Evolutionary conservation across 2,797 vertebrate genomes (phyloP).

Genomic region (Eurystomus glaucurus): DNA sequence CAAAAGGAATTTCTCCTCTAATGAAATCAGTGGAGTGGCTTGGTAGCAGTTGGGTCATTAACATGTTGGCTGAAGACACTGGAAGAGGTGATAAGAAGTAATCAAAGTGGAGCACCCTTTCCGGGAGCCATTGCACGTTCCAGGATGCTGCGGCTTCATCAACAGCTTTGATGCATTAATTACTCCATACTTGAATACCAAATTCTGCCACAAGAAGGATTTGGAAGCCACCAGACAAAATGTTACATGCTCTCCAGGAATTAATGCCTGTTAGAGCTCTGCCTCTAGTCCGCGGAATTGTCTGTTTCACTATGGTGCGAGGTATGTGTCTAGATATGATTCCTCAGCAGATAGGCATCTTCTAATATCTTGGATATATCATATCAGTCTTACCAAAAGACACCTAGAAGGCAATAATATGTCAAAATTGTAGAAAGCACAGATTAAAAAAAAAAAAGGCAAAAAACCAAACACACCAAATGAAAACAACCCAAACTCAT

Average conservation of each 20-base stretch:
- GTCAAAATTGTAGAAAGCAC: not conserved
- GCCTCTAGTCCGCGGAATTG: not conserved
- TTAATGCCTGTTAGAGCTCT: not conserved
- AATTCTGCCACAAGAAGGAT: not conserved
- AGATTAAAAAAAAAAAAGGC: not conserved
- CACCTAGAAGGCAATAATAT: not conserved
- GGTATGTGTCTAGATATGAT: not conserved
- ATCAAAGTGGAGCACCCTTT: not conserved
- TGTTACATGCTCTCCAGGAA: not conserved
- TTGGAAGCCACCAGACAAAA: not conserved
- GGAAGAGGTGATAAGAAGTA: not conserved
- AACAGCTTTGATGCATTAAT: not conserved
- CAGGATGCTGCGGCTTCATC: not conserved
- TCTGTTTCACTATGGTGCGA: not conserved
- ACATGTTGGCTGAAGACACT: not conserved
- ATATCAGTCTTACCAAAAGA: not conserved
- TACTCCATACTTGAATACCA: not conserved
- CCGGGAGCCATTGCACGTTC: not conserved
- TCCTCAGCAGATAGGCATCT: not conserved
- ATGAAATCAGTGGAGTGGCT: not conserved
- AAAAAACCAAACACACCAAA: not conserved
- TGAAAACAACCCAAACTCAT: accelerated
- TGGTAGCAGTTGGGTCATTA: not conserved
- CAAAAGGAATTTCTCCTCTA: not conserved
- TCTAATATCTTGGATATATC: not conserved